Evolutionary conservation across 2,888 invertebrate genomes (phyloP).

Genomic region (Drosophila fulvimacula): DNA sequence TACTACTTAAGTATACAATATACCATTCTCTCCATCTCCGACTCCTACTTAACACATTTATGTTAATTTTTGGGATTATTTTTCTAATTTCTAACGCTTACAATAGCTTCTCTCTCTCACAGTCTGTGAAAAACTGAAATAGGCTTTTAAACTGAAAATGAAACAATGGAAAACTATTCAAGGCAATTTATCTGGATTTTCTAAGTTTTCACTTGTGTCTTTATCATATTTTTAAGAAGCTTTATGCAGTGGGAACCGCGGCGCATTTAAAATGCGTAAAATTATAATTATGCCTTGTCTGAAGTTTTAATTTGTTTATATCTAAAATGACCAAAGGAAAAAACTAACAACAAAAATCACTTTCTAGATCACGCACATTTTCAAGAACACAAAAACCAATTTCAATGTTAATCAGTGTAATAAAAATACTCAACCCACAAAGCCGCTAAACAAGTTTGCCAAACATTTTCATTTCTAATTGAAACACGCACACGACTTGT

Average conservation of each 20-base stretch:
- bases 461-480: slow-evolving; percentile 73
- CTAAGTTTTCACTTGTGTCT: slow-evolving; percentile 6
- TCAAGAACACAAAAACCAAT: slow-evolving; percentile 37
- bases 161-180: slow-evolving; percentile 11
- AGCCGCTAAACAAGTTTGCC: slow-evolving; percentile 68
- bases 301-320: neutral
- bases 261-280: slow-evolving; percentile 1
- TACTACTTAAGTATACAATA: neutral
- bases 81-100: slow-evolving; percentile 5
- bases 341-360: neutral
- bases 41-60: slow-evolving; percentile 11
- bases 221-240: neutral
- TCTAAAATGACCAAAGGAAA: neutral
- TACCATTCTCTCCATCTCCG: too few species aligned
- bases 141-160: neutral
- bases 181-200: slow-evolving; percentile 6
- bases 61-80: slow-evolving; percentile 7
- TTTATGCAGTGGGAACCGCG: neutral
- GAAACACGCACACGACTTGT: slow-evolving; percentile 58
- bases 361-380: neutral
- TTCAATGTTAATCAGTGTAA: slow-evolving; percentile 64
- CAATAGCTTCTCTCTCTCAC: neutral
- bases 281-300: neutral
- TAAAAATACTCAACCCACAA: slow-evolving; percentile 59
- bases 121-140: slow-evolving; percentile 1